phyloP scores from a whole-genome alignment of 2,113 vertebrate species.

The Istiophorus platypterus region DNA sequence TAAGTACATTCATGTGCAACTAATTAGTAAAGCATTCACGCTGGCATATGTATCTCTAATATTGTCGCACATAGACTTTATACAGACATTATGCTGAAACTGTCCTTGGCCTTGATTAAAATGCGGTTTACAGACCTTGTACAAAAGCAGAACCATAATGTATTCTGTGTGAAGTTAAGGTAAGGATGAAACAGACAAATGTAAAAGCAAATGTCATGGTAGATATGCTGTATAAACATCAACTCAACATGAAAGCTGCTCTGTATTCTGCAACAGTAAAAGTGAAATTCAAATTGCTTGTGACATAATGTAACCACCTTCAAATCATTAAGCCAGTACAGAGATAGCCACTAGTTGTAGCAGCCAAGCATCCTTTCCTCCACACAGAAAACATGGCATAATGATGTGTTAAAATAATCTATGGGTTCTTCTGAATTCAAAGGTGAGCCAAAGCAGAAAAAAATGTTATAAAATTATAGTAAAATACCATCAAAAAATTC shows the following conservation, averaged over 20 bases:
- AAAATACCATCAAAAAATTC: no score
- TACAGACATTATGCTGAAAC: background rate
- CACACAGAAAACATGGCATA: background rate
- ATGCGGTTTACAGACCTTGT: background rate
- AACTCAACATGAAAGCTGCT: background rate
- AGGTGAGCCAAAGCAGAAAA: background rate
- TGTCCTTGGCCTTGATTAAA: constrained; percentile 8
- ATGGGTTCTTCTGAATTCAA: background rate
- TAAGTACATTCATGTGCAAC: background rate
- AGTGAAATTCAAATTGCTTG: no score
- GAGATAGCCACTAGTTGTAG: background rate
- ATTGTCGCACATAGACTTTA: background rate
- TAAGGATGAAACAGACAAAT: background rate
- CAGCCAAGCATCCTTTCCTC: background rate
- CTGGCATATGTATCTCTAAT: background rate
- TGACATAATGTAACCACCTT: no score
- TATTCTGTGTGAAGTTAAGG: background rate
- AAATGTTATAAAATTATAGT: background rate
- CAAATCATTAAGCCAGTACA: background rate
- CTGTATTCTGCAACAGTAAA: background rate
- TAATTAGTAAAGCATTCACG: background rate
- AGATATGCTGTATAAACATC: background rate
- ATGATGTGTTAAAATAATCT: background rate
- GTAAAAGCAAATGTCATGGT: no score
- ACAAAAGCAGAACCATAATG: background rate